Conservation (phyloP, 1,140 invertebrate genomes). For the Ladona fulva region DNA sequence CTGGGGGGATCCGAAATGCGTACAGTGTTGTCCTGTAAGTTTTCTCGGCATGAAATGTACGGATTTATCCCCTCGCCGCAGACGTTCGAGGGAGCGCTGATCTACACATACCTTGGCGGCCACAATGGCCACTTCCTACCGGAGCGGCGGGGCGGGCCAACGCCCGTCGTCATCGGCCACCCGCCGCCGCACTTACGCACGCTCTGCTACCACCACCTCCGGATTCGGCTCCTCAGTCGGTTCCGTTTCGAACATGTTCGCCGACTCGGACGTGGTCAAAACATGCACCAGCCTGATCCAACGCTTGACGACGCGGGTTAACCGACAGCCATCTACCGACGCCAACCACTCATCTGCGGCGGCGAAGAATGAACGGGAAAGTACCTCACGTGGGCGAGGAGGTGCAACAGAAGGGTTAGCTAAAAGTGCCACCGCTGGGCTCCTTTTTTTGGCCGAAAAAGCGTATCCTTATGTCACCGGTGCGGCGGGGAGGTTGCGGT, state of each 20-base stretch:
- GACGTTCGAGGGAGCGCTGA: background rate
- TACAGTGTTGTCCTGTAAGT: too few species aligned
- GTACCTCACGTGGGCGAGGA: conserved; percentile 18
- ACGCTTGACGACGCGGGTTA: conserved; percentile 55
- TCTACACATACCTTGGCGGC: background rate
- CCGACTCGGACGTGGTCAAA: conserved; percentile 26
- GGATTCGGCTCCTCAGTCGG: conserved; percentile 21
- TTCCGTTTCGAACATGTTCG: conserved; percentile 34
- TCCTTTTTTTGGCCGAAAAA: conserved; percentile 52
- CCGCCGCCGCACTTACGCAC: conserved; percentile 22
- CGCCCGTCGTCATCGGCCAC: conserved; percentile 20
- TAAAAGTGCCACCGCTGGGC: conserved; percentile 45
- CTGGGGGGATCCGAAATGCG: too few species aligned
- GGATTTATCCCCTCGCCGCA: background rate
- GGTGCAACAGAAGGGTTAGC: background rate
- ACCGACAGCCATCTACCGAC: conserved; percentile 43
- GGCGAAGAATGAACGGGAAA: conserved; percentile 35
- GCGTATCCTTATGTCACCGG: conserved; percentile 51
- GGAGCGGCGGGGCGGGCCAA: conserved; percentile 17
- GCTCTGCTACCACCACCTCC: conserved; percentile 22
- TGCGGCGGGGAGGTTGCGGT: background rate
- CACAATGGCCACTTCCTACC: background rate
- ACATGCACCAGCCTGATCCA: conserved; percentile 72
- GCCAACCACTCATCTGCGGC: conserved; percentile 15
- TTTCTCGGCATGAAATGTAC: too few species aligned